phyloP scores from a whole-genome alignment of 2,797 vertebrate species.

The Enoplosus armatus region DNA sequence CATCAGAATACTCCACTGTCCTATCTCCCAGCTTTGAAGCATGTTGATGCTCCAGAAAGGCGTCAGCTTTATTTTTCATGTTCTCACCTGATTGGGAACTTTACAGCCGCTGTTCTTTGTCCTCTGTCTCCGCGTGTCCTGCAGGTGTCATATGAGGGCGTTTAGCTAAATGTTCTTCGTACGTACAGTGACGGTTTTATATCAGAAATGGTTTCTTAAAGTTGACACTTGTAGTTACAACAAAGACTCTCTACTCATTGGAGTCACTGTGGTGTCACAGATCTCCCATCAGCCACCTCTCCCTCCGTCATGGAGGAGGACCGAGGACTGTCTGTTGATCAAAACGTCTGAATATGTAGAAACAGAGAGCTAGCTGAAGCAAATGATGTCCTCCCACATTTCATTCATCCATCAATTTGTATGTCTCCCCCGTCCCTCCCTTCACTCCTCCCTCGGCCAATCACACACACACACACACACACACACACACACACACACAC shows the following conservation, averaged over 20 bases:
- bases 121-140: not conserved
- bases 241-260: not conserved
- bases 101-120: not conserved
- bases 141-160: not conserved
- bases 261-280: not conserved
- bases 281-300: slow-evolving; percentile 41
- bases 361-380: slow-evolving; percentile 10
- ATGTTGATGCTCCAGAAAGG: not conserved
- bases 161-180: no score
- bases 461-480: slow-evolving; percentile 29
- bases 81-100: not conserved
- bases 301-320: not conserved
- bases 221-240: not conserved
- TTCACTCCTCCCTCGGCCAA: not conserved
- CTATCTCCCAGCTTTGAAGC: not conserved
- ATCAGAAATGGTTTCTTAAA: not conserved
- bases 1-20: no score
- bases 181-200: no score
- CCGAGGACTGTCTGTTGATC: not conserved
- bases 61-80: not conserved
- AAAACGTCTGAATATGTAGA: slow-evolving; percentile 15
- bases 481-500: slow-evolving; percentile 54
- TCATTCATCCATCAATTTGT: slow-evolving; percentile 37
- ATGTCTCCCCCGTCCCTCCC: not conserved
- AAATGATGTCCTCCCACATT: slow-evolving; percentile 26